Conservation (phyloP, 2,113 vertebrate genomes). For the Thomomys bottae region DNA sequence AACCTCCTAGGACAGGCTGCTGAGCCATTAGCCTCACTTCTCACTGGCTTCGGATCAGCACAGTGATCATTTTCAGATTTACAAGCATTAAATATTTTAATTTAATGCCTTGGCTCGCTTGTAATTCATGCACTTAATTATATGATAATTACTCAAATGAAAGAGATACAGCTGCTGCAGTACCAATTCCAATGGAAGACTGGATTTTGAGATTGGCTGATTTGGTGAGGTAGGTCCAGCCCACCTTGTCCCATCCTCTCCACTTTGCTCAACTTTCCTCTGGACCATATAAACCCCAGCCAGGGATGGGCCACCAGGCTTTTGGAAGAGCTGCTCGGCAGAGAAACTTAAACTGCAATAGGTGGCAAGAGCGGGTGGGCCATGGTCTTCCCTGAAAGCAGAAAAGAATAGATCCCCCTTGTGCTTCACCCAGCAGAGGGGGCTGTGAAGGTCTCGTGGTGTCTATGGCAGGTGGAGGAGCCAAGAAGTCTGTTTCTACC, state of each 20-base stretch:
- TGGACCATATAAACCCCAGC: not conserved
- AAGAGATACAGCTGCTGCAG: constrained; percentile 91
- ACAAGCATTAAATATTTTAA: constrained; percentile 96
- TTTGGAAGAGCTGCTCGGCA: no score
- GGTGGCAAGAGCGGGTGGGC: not conserved
- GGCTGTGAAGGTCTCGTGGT: not conserved
- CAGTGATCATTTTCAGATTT: constrained; percentile 94
- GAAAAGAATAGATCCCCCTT: not conserved
- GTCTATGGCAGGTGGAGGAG: not conserved
- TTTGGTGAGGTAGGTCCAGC: constrained; percentile 45
- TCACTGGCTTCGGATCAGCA: constrained; percentile 89
- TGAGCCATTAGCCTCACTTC: constrained; percentile 82
- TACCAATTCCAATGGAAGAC: constrained; percentile 88
- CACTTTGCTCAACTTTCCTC: not conserved
- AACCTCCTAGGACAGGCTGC: not conserved
- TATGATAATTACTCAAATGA: constrained; percentile 93
- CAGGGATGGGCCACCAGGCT: not conserved
- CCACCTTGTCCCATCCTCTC: not conserved
- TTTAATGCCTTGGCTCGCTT: constrained; percentile 94
- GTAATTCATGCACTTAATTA: constrained; percentile 96
- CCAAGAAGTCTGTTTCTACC: not conserved
- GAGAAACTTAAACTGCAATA: no score
- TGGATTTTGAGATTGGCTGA: constrained; percentile 82
- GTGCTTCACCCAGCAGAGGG: fast-evolving
- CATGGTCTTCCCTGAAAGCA: not conserved